A percentile compares a stretch with the other conserved stretches of the same genome.
phyloP scores from a whole-genome alignment of 2,888 invertebrate genomes.

The Pecten maximus region DNA sequence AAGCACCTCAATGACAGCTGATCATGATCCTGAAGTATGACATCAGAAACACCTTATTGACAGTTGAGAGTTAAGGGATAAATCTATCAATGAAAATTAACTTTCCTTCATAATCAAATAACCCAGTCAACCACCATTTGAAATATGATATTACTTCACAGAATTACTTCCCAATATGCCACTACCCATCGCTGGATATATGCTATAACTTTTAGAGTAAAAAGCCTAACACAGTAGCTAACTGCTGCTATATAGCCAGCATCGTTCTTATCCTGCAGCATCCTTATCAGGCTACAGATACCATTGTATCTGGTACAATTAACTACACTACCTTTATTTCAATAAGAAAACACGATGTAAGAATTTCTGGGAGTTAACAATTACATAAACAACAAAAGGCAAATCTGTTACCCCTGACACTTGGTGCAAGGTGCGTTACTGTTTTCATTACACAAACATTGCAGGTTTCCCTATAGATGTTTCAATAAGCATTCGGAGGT shows the following conservation, averaged over 20 bases:
- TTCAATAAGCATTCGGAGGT: not conserved
- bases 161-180: not conserved
- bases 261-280: too few relatives aligned
- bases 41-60: not conserved
- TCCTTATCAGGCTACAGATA: too few relatives aligned
- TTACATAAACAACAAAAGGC: conserved; percentile 18
- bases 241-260: too few relatives aligned
- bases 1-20: not conserved
- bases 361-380: not conserved
- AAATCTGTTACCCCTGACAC: conserved; percentile 20
- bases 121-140: not conserved
- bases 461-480: not conserved
- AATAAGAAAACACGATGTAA: not conserved
- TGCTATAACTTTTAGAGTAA: too few relatives aligned
- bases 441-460: not conserved
- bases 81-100: not conserved
- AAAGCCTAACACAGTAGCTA: too few relatives aligned
- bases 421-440: not conserved
- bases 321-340: not conserved
- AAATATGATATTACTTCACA: not conserved
- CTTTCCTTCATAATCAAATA: not conserved
- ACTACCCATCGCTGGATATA: not conserved
- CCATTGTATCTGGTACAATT: too few relatives aligned
- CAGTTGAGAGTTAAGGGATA: not conserved
- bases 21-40: not conserved